Evolutionary conservation across 2,113 vertebrate species (phyloP).

Genomic region (Archocentrus centrarchus): DNA sequence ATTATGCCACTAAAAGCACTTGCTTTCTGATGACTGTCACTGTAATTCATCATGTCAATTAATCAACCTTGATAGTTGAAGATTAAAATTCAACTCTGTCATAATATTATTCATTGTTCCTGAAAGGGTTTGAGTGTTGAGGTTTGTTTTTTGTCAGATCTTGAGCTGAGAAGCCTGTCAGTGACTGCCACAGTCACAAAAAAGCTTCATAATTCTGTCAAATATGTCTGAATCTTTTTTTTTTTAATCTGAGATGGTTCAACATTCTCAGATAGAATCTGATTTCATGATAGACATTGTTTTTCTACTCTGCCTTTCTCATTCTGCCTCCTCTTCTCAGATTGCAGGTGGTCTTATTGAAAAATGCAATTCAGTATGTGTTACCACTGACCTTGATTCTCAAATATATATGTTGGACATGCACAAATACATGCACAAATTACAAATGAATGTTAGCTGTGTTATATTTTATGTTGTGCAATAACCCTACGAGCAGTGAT

Average conservation of each 20-base stretch:
- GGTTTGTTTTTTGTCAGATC: not conserved
- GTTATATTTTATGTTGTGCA: not conserved
- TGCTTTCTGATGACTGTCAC: not conserved
- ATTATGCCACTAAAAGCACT: not conserved
- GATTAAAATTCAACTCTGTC: not conserved
- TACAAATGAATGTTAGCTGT: not conserved
- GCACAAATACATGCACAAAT: not conserved
- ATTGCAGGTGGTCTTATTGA: conserved; percentile 15
- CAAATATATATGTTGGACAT: not conserved
- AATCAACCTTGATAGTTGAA: not conserved
- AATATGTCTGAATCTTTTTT: not conserved
- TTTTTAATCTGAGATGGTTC: conserved; percentile 5
- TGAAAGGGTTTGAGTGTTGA: not conserved
- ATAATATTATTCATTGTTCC: not conserved
- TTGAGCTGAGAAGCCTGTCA: not conserved
- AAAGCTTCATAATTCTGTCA: not conserved
- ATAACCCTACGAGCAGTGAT: not conserved
- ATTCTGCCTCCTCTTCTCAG: not conserved
- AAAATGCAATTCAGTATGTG: conserved; percentile 30
- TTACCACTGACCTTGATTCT: conserved; percentile 21
- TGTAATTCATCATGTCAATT: not conserved
- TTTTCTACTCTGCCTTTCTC: not conserved
- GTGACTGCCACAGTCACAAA: not conserved
- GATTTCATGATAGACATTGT: not conserved
- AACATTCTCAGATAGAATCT: not conserved